Base-by-base conservation (phyloP, 2,888 invertebrate species). In the Nemoura dubitans region DNA sequence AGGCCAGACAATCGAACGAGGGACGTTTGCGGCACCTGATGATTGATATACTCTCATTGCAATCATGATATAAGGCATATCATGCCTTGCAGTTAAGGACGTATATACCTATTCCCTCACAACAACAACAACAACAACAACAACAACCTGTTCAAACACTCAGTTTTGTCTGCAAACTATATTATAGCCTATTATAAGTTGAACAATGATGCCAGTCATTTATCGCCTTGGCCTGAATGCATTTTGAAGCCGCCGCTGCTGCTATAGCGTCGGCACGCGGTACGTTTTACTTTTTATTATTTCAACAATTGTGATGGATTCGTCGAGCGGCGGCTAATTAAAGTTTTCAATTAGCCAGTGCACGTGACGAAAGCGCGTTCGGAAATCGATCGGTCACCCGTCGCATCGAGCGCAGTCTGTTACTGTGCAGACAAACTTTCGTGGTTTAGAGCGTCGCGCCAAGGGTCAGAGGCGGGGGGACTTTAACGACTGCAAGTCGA, bases 151-250 rank as follows among this genome's bases (percentile, higher is more conserved):
- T 59, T 7, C 59, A 59, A 59, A 59, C 21, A 59, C 6, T 21
- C 6, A n/a, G n/a, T n/a, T n/a, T n/a, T n/a, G 16, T 3, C 59
- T 59, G 16, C 21, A 21, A 59, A n/a, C n/a, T n/a, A n/a, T n/a
- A n/a, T n/a, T n/a, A 36, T 10, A 36, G 36, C 36, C 36, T 36
- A n/a, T n/a, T n/a, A 36, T 36, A 36, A 36, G 36, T 10, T 59
- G 59, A 59, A 59, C 59, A 59, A 59, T 59, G 21, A 7, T 36
- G 21, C 59, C 14, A 59, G 16, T 21, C 59, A 59, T 59, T 59
- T 59, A 59, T 59, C 59, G 59, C 59, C 59, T 59, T 59, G 59
- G 59, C 59, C 59, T 59, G 21, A 59, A 59, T 59, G 59, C 59
- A 59, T 59, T 59, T 21, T 7, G 14, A 59, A 59, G 6, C 3